A percentile compares a stretch with the other conserved stretches of the same genome.
Conservation (phyloP, 2,797 vertebrate species). For the Esox masquinongy region DNA sequence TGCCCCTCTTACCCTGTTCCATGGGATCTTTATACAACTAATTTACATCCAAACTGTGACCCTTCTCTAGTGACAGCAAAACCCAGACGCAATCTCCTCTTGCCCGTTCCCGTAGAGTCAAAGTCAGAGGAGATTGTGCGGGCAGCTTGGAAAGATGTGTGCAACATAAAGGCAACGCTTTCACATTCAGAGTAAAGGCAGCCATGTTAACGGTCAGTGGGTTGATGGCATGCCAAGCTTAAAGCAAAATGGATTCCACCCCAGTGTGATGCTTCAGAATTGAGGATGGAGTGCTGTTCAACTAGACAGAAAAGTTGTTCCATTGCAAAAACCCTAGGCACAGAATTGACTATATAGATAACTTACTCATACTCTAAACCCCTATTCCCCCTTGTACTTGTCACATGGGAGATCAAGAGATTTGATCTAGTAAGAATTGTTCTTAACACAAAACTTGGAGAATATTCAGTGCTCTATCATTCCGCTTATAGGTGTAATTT, state of each 20-base stretch:
- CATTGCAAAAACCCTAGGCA: slow-evolving; percentile 93
- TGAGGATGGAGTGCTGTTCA: slow-evolving; percentile 85
- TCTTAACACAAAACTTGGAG: slow-evolving; percentile 82
- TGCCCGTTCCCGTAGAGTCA: slow-evolving; percentile 41
- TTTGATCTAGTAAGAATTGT: slow-evolving; percentile 81
- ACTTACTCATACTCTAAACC: slow-evolving; percentile 83
- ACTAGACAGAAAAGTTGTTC: slow-evolving; percentile 83
- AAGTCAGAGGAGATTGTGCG: slow-evolving; percentile 26
- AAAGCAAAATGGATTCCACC: slow-evolving; percentile 91
- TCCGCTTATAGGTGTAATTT: slow-evolving; percentile 89
- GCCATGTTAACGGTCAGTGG: slow-evolving; percentile 92
- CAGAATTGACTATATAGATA: slow-evolving; percentile 88
- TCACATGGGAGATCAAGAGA: slow-evolving; percentile 80
- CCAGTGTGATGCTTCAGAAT: slow-evolving; percentile 83
- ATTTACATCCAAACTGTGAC: slow-evolving; percentile 81
- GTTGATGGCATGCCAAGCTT: slow-evolving; percentile 98
- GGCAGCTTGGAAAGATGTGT: slow-evolving; percentile 76
- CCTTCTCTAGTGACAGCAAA: slow-evolving; percentile 44
- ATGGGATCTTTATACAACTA: slow-evolving; percentile 81
- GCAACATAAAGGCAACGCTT: slow-evolving; percentile 95
- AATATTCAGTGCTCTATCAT: slow-evolving; percentile 97
- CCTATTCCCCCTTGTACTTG: slow-evolving; percentile 73
- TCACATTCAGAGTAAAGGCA: slow-evolving; percentile 99
- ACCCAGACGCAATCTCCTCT: slow-evolving; percentile 36
- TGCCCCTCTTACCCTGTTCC: slow-evolving; percentile 75